Percentiles rank a stretch among this genome's conserved stretches.
Evolutionary conservation across 2,113 vertebrate species (phyloP).

Genomic region (Pao palembangensis): DNA sequence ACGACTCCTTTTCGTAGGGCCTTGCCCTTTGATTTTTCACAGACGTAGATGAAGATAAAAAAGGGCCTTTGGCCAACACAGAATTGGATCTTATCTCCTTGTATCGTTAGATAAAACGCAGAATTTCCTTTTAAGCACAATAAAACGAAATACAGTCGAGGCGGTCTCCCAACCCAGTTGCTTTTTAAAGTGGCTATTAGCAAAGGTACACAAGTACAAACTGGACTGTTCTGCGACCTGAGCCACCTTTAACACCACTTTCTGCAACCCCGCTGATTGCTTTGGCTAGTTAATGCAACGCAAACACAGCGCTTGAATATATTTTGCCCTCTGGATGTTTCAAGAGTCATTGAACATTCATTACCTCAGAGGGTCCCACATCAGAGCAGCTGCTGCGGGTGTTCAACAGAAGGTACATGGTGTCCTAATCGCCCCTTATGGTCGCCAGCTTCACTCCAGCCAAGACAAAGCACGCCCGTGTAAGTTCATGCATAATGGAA

Average conservation of each 20-base stretch:
- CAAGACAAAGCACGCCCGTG: constrained; percentile 57
- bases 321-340: constrained; percentile 50
- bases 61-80: too few species aligned
- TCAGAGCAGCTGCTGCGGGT: constrained; percentile 59
- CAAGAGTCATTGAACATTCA: constrained; percentile 48
- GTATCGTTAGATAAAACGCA: not conserved
- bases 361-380: constrained; percentile 39
- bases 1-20: too few species aligned
- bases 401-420: constrained; percentile 61
- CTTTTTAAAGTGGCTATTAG: constrained; percentile 11
- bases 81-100: too few species aligned
- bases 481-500: constrained; percentile 65
- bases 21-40: too few species aligned
- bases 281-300: constrained; percentile 19
- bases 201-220: constrained; percentile 4
- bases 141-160: constrained; percentile 6
- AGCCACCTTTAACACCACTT: not conserved
- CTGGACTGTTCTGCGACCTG: not conserved
- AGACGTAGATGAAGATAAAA: too few species aligned
- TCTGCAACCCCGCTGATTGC: constrained; percentile 11
- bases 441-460: constrained; percentile 54
- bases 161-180: constrained; percentile 24
- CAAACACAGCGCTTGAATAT: constrained; percentile 34
- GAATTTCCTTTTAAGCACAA: not conserved
- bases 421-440: constrained; percentile 64